Percentiles rank a stretch among this genome's conserved stretches.
phyloP scores from a whole-genome alignment of 2,797 vertebrate genomes.

The Benthosema pterotum region DNA sequence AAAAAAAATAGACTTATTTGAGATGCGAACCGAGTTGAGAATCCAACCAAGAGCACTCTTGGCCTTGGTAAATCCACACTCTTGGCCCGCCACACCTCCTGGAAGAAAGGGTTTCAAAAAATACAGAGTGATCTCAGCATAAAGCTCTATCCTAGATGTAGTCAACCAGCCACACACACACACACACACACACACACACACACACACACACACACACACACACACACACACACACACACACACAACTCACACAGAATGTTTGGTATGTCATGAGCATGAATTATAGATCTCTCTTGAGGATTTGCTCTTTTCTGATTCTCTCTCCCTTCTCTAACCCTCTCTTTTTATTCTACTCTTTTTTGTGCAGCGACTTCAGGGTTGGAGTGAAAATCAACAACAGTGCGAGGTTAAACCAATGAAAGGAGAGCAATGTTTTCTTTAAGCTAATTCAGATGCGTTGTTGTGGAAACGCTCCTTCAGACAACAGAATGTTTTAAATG shows the following conservation, averaged over 20 bases:
- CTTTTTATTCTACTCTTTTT: constrained; percentile 10
- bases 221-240: constrained; percentile 31
- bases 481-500: constrained; percentile 38
- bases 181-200: constrained; percentile 19
- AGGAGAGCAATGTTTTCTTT: constrained; percentile 10
- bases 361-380: constrained; percentile 42
- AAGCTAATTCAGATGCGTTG: constrained; percentile 18
- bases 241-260: constrained; percentile 14
- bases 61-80: constrained; percentile 39
- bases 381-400: constrained; percentile 51
- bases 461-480: constrained; percentile 21
- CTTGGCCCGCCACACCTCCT: constrained; percentile 28
- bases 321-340: constrained; percentile 16
- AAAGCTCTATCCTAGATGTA: constrained; percentile 24
- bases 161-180: constrained; percentile 20
- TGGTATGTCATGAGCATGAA: constrained; percentile 67
- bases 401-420: constrained; percentile 52
- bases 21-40: constrained; percentile 8
- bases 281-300: constrained; percentile 78
- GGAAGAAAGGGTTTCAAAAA: constrained; percentile 40
- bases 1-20: constrained; percentile 23
- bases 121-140: constrained; percentile 46
- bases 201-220: constrained; percentile 33
- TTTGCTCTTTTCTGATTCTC: constrained; percentile 47
- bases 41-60: constrained; percentile 23